These are phyloP conservation scores for Sparus aurata DNA, from an alignment of 2,797 vertebrate species.

Conservation along the genomic window DNA sequence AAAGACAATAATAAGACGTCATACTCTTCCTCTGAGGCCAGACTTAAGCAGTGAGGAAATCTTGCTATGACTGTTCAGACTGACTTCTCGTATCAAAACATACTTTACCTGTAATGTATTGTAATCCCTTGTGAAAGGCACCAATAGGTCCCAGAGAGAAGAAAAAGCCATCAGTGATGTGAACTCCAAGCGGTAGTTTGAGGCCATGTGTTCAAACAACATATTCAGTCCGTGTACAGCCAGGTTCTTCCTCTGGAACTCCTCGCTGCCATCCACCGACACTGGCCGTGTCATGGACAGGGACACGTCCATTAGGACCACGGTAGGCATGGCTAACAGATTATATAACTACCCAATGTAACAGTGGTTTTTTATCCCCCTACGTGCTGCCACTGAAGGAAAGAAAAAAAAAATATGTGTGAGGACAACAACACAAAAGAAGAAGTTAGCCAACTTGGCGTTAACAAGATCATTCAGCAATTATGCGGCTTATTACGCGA, in stretches of 20 bases:
- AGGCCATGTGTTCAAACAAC: slow-evolving; percentile 99
- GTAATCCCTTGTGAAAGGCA: slow-evolving; percentile 98
- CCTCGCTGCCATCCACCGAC: slow-evolving; percentile 92
- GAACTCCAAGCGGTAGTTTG: slow-evolving; percentile 97
- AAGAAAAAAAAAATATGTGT: not conserved
- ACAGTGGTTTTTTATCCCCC: slow-evolving; percentile 1
- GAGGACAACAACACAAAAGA: not conserved
- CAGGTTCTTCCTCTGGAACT: slow-evolving; percentile 96
- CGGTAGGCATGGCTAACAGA: slow-evolving; percentile 91
- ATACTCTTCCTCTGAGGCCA: not conserved
- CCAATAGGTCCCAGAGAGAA: slow-evolving; percentile 96
- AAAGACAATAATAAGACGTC: not conserved
- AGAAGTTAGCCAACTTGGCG: not conserved
- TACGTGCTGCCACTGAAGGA: slow-evolving; percentile 12
- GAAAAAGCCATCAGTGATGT: slow-evolving; percentile 96
- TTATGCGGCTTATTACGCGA: not conserved
- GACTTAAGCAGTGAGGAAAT: not conserved
- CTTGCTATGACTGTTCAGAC: not conserved
- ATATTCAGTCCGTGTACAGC: slow-evolving; percentile 97
- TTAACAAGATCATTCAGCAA: not conserved
- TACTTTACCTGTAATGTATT: slow-evolving; percentile 92
- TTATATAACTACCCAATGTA: not conserved
- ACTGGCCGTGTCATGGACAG: slow-evolving; percentile 99
- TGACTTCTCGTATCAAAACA: not conserved
- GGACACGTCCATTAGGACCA: slow-evolving; percentile 96